phyloP scores from a whole-genome alignment of 2,797 vertebrate species.

The Melanotaenia maccullochi region DNA sequence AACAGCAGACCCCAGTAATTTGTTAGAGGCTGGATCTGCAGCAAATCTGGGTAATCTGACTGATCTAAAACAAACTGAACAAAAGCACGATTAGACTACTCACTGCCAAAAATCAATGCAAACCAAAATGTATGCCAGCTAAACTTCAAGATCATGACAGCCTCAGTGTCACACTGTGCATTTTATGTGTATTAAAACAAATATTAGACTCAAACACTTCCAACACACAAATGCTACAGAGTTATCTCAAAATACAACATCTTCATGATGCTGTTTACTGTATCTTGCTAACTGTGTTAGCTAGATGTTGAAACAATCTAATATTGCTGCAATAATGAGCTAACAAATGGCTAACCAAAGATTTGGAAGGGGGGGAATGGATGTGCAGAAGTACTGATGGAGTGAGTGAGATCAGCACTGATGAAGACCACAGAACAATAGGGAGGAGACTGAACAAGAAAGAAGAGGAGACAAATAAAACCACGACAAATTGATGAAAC shows the following conservation, averaged over 20 bases:
- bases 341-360: conserved; percentile 17
- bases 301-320: conserved; percentile 49
- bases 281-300: conserved; percentile 26
- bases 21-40: background rate
- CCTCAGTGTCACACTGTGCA: background rate
- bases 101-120: background rate
- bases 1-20: background rate
- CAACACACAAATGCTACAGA: background rate
- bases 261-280: conserved; percentile 24
- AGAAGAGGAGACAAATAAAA: conserved; percentile 17
- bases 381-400: conserved; percentile 15
- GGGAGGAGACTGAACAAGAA: conserved; percentile 6
- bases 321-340: conserved; percentile 49
- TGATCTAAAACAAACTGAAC: background rate
- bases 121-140: background rate
- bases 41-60: background rate
- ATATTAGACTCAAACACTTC: background rate
- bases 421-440: conserved; percentile 49
- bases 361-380: background rate
- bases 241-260: conserved; percentile 18
- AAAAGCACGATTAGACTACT: background rate
- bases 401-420: conserved; percentile 18
- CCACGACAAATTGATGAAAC: conserved; percentile 42
- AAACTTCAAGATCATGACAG: background rate
- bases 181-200: background rate